Base-by-base conservation (phyloP, 1,140 invertebrate genomes). In the Papilio xuthus region DNA sequence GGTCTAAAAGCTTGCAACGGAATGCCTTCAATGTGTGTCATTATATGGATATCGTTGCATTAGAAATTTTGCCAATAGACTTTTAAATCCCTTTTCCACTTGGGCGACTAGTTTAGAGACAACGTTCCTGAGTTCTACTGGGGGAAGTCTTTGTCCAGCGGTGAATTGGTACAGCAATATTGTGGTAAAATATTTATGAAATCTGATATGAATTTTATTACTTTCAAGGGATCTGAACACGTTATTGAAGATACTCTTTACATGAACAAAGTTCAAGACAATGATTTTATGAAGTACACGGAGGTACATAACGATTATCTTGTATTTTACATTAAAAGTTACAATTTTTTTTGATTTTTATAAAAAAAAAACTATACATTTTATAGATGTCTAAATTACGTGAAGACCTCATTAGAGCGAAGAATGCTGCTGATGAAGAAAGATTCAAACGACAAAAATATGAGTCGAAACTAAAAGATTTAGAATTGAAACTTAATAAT, bases 401-500 rank as follows among this genome's bases (percentile, higher is more conserved):
- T 0, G 90, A 90, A 71, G 88, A 92, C n/a, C 80, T 92, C 13
- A 86, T 86, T 23, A 90, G 91, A 69, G 85, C 91, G 0, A 94
- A 94, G 41, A 94, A 95, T 60, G 84, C 90, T 2, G 95, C 94
- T 28, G 94, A 95, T 32, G 92, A 94, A 28, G 95, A 94, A 81
- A 93, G 94, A 71, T 88, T 86, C 44, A 84, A 94, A 63, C 83
- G 85, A 71, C 85, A 90, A 79, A 90, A 90, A 73, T 90, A 89
- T n/a, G 95, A 96, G 82, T 86, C 93, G 41, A 94, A 94, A 81
- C 75, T 95, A 1, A 93, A 94, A 76, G 95, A 96, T 78, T 78
- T 94, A 6, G 94, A 95, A 81, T 80, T 85, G 42, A 92, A 92
- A 79, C 81, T 95, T 10, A 95, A 94, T 78, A 88, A 85, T 18